These are phyloP conservation scores for Tetrao urogallus DNA, from an alignment of 2,113 vertebrate species.

Conservation along the genomic window DNA sequence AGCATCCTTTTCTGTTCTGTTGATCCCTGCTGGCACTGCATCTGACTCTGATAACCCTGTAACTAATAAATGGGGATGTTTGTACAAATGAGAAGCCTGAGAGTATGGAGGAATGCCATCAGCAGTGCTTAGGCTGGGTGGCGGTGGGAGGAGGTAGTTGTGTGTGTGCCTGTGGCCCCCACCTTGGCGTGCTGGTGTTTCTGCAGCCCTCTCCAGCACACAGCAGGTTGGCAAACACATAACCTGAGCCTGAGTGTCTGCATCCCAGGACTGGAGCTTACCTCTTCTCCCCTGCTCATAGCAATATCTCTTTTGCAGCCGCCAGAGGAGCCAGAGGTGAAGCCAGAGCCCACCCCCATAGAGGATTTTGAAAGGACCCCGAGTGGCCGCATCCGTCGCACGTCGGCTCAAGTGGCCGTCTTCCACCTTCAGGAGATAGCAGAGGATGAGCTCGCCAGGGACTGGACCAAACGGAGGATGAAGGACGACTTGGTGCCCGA, in stretches of 20 bases:
- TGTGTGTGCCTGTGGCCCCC: not conserved
- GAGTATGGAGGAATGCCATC: rapidly evolving
- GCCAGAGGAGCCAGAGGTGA: slow-evolving; percentile 67
- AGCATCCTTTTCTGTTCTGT: slow-evolving; percentile 23
- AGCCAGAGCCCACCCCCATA: slow-evolving; percentile 61
- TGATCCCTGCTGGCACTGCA: slow-evolving; percentile 26
- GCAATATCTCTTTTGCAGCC: slow-evolving; percentile 28
- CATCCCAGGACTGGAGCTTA: rapidly evolving
- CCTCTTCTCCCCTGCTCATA: not conserved
- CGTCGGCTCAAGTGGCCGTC: slow-evolving; percentile 93
- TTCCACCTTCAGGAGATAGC: slow-evolving; percentile 99
- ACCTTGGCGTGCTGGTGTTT: rapidly evolving
- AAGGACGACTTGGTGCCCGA: slow-evolving; percentile 97
- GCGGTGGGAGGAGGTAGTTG: not conserved
- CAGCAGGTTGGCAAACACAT: not conserved
- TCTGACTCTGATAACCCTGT: not conserved
- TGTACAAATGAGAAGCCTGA: not conserved
- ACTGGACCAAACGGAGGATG: slow-evolving; percentile 94
- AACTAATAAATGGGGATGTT: not conserved
- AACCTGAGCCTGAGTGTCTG: not conserved
- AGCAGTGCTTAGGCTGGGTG: rapidly evolving
- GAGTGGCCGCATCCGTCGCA: slow-evolving; percentile 92
- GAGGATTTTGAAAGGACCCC: slow-evolving; percentile 94
- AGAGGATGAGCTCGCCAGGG: slow-evolving; percentile 91
- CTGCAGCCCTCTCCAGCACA: not conserved